Percentiles rank a stretch among this genome's conserved stretches.
Evolutionary conservation across 1,140 invertebrate species (phyloP).

Genomic region (Eufriesea mexicana): DNA sequence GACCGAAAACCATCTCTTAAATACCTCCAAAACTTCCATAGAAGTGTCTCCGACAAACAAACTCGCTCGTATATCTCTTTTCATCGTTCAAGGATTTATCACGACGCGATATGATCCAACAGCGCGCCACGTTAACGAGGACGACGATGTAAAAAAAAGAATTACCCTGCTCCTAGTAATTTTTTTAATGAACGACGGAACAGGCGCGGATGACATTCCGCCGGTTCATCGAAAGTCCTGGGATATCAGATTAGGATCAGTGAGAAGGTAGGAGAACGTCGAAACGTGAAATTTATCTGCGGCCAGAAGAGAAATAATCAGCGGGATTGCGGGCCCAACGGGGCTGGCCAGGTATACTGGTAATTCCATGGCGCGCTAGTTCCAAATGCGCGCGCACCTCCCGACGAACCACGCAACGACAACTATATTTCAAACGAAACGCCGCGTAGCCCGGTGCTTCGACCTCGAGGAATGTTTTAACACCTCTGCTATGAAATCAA

Average conservation of each 20-base stretch:
- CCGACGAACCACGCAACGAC: constrained; percentile 17
- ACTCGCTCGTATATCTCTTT: constrained; percentile 21
- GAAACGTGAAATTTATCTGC: constrained; percentile 77
- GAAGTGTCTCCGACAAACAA: constrained; percentile 1
- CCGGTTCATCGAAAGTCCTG: constrained; percentile 67
- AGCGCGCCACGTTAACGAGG: constrained; percentile 46
- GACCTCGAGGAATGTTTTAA: constrained; percentile 37
- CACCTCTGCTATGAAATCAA: constrained; percentile 35
- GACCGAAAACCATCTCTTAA: constrained; percentile 23
- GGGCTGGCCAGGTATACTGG: constrained; percentile 68
- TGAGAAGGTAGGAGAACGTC: constrained; percentile 57
- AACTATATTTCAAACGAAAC: constrained; percentile 45
- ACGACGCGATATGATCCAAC: constrained; percentile 28
- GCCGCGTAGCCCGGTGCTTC: neutral
- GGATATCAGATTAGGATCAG: constrained; percentile 79
- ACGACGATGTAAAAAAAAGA: neutral
- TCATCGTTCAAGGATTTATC: constrained; percentile 60
- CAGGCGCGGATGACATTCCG: constrained; percentile 71
- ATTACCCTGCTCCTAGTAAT: constrained; percentile 58
- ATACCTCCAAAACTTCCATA: neutral
- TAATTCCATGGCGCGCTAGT: constrained; percentile 58
- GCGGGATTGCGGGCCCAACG: constrained; percentile 66
- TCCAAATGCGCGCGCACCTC: constrained; percentile 4
- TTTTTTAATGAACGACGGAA: constrained; percentile 66
- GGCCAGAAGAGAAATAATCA: constrained; percentile 77